Base-by-base conservation (phyloP, 2,113 vertebrate genomes). In the Bagarius yarrelli region DNA sequence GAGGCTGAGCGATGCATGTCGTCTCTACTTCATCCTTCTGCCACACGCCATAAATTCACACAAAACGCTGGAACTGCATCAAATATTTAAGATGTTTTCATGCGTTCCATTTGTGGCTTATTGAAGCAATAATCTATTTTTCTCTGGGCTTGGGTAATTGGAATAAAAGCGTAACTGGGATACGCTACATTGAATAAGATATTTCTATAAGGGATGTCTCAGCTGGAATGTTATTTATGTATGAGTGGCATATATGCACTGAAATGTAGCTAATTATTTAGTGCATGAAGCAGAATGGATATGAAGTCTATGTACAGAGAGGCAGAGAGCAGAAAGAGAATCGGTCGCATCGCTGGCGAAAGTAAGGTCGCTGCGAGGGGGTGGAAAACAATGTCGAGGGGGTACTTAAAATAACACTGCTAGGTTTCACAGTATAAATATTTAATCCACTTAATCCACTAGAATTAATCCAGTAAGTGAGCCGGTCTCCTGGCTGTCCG, bases 401-500 rank as follows among this genome's bases (percentile, higher is more conserved):
- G 25, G 25, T 3, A 32, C 25, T 80, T 60, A 72, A 71, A 79
- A 79, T 70, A 72, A 60, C 40, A 72, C 25, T 19, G 6, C 6
- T 59, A 56, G 78, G 71, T 72, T 80, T 64, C 47, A 75, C 59
- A 64, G 59, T 56, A 66, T 34, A 66, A 21, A 76, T 72, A 23
- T 57, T 66, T 76, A 52, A 47, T 47, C 9, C 44, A 47, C 44
- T 47, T 53, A 52, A 66, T 36, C 40, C 80, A 56, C 71, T 76
- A 44, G 25, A 15, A 44, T 44, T 75, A 81, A 81, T 75, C 47
- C 47, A 30, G 30, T 57, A 66, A 59, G 57, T 82, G 77, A 78
- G 89, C 88, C 89, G 92, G 92, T 93, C 92, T 53, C 81, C 90
- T 91, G 92, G 91, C 92, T 94, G 91, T 90, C 93, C 92, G 91